phyloP scores from a whole-genome alignment of 2,888 invertebrate species.

The Serripes groenlandicus region DNA sequence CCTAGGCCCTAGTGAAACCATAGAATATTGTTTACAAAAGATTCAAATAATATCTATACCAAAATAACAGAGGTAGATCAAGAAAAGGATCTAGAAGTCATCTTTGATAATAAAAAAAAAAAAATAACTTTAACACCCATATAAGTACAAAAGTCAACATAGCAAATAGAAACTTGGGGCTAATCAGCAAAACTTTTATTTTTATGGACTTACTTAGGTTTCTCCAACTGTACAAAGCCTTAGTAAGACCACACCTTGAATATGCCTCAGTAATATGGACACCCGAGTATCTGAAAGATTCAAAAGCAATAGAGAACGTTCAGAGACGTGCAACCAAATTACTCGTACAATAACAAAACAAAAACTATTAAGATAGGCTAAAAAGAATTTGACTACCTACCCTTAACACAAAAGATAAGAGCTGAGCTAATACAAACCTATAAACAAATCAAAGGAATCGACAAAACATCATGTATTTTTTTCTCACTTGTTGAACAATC shows the following conservation, averaged over 20 bases:
- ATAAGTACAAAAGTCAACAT: slow-evolving; percentile 8
- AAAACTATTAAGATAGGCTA: no score
- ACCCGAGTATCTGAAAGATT: slow-evolving; percentile 33
- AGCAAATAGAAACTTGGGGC: slow-evolving; percentile 23
- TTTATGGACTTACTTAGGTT: slow-evolving; percentile 32
- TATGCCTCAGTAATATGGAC: slow-evolving; percentile 35
- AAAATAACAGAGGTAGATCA: not conserved
- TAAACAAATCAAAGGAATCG: no score
- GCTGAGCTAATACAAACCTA: no score
- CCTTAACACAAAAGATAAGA: no score
- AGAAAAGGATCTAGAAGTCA: slow-evolving; percentile 17
- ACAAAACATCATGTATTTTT: no score
- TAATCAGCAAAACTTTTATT: slow-evolving; percentile 30
- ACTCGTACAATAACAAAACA: no score
- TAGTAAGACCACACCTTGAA: slow-evolving; percentile 37
- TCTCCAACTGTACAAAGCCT: slow-evolving; percentile 34
- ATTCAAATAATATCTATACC: not conserved
- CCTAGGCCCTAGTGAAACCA: not conserved
- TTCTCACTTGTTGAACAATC: no score
- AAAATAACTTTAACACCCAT: slow-evolving; percentile 3
- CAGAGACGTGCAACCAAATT: slow-evolving; percentile 32
- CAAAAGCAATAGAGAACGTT: slow-evolving; percentile 23
- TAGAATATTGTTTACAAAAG: not conserved
- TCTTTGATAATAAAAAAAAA: slow-evolving; percentile 3
- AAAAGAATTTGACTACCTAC: no score